Base-by-base conservation (phyloP, 2,888 invertebrate genomes). In the Anorthoa munda region DNA sequence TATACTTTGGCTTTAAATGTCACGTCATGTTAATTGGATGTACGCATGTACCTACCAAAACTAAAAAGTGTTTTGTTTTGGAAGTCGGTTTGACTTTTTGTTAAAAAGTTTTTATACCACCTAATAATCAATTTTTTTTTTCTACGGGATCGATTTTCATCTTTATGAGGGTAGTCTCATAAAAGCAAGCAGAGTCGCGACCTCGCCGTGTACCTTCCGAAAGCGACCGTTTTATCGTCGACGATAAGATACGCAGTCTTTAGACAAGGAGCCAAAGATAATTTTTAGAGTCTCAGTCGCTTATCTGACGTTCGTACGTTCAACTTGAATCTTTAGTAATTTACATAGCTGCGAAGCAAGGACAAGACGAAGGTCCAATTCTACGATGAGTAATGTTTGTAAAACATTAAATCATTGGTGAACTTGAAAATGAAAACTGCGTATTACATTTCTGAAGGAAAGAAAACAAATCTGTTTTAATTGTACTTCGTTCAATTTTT, bases 261-360 rank as follows among this genome's bases (percentile, higher is more conserved):
- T 90, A 93, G 93, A 93, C 93, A 93, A 93, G 91, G 74, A 89
- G 88, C 86, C 84, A 85, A 85, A 88, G 92, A 93, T 93, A 92
- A 90, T 82, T 88, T 89, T 82, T 84, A 88, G 84, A 83, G 87
- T 90, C 90, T 89, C 83, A 69, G 76, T 60, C 70, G 72, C 83
- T 90, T 93, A 93, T 94, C 94, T 91, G 86, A 87, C 89, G 90
- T 91, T 91, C 90, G 93, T 92, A 87, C 94, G 85, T 94, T 94
- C 93, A 94, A 94, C 94, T 93, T 91, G 85, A 85, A 90, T 90
- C 88, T 90, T 87, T 82, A 89, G 88, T 89, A 88, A 92, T 92
- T 90, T 90, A 90, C 90, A 91, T 92, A 90, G 83, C 85, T 86
- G 77, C 74, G 69, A 79, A 73, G 77, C 89, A 89, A 90, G 88